Evolutionary conservation across 2,888 invertebrate genomes (phyloP).

Genomic region (Uloborus plumipes): DNA sequence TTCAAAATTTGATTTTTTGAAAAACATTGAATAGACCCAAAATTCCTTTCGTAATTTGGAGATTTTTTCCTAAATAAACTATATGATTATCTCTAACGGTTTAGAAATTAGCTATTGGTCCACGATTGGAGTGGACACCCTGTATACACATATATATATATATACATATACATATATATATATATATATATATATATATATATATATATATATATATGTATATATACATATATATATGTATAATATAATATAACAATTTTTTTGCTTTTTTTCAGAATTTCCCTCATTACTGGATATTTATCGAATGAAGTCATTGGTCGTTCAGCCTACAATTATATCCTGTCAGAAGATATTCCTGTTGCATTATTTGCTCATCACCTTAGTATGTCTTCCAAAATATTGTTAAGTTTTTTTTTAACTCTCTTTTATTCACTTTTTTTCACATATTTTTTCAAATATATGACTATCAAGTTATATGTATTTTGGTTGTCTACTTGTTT

Average conservation of each 20-base stretch:
- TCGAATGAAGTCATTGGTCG: conserved; percentile 89
- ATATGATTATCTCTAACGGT: no score
- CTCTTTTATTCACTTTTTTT: conserved; percentile 69
- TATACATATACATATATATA: no score
- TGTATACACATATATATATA: no score
- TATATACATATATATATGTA: background rate
- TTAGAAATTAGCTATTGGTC: no score
- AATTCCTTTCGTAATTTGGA: no score
- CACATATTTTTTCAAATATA: conserved; percentile 80
- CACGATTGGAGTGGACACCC: no score
- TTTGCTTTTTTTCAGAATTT: conserved; percentile 76
- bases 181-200: no score
- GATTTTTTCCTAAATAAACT: no score
- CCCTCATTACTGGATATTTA: conserved; percentile 89
- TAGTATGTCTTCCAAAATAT: conserved; percentile 76
- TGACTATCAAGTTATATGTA: background rate
- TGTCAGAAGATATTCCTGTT: conserved; percentile 89
- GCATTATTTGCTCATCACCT: conserved; percentile 88
- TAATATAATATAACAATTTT: no score
- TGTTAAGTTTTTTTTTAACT: conserved; percentile 71
- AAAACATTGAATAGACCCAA: no score
- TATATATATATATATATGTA: background rate
- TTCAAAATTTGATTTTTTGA: no score
- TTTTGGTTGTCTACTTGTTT: no score
- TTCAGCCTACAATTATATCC: conserved; percentile 91